A percentile compares a stretch with the other conserved stretches of the same genome.
These are phyloP conservation scores for Xiphophorus maculatus DNA, from an alignment of 2,113 vertebrate species.

Conservation along the genomic window DNA sequence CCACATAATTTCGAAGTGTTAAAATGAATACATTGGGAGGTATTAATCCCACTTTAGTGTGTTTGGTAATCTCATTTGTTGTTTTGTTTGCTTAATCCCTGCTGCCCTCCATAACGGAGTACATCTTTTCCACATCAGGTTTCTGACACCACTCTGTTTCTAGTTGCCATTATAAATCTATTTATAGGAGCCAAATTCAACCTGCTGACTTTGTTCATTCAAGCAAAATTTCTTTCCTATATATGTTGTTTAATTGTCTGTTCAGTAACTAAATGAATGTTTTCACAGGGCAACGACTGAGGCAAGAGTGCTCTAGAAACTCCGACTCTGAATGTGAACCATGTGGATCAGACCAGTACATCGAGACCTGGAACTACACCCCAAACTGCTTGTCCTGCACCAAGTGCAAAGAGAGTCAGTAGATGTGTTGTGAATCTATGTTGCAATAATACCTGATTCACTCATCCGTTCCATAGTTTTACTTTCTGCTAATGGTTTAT, in stretches of 20 bases:
- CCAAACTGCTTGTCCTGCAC: conserved; percentile 59
- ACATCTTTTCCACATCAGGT: no score
- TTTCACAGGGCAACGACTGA: conserved; percentile 53
- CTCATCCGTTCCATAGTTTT: not conserved
- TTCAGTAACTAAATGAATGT: conserved; percentile 2
- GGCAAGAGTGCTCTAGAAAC: conserved; percentile 1
- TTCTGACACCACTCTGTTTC: no score
- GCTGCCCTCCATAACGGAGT: no score
- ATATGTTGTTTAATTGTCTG: not conserved
- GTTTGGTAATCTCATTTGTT: no score
- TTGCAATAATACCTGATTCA: not conserved
- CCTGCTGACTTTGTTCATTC: not conserved
- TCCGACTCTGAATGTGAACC: conserved; percentile 57
- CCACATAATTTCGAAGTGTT: no score
- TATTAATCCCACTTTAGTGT: no score
- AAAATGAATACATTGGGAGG: no score
- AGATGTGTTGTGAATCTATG: not conserved
- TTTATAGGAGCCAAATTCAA: no score
- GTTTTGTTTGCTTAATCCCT: no score
- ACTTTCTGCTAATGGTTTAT: not conserved
- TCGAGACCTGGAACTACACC: conserved; percentile 40
- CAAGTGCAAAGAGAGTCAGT: conserved; percentile 60
- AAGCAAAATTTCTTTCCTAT: not conserved
- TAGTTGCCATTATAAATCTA: no score
- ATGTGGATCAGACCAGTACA: conserved; percentile 47